Percentiles rank a stretch among this genome's conserved stretches.
Evolutionary conservation across 2,797 vertebrate species (phyloP).

Genomic region (Diglossa cyanea): DNA sequence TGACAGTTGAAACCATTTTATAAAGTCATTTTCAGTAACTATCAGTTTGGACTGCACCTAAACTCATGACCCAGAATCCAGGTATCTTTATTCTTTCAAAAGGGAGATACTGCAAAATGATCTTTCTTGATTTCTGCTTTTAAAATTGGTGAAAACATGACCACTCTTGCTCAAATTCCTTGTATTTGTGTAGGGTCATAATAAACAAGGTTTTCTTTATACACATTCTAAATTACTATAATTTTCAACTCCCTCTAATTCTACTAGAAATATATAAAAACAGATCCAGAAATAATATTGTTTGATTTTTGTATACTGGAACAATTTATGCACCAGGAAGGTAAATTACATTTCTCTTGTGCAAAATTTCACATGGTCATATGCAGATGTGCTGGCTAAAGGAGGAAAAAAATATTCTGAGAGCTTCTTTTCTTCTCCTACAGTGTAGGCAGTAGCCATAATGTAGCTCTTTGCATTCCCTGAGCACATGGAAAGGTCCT

Average conservation of each 20-base stretch:
- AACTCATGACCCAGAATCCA: neutral
- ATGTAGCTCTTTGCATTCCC: neutral
- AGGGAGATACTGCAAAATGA: neutral
- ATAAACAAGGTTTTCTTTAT: neutral
- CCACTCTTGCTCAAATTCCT: neutral
- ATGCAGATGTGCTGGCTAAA: constrained; percentile 5
- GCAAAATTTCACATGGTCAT: constrained; percentile 23
- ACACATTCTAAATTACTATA: neutral
- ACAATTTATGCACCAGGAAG: constrained; percentile 49
- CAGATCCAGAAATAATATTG: neutral
- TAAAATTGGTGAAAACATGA: neutral
- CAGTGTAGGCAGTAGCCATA: neutral
- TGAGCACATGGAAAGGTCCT: neutral
- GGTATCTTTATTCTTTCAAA: neutral
- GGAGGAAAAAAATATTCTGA: neutral
- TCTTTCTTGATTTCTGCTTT: neutral
- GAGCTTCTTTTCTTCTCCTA: neutral
- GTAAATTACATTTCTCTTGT: constrained; percentile 31
- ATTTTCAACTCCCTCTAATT: constrained; percentile 19
- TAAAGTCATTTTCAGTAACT: neutral
- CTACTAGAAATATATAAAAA: neutral
- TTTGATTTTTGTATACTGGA: constrained; percentile 7
- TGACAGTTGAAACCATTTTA: neutral
- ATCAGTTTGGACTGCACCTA: neutral
- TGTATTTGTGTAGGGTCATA: neutral